Conservation (phyloP, 2,888 invertebrate species). For the Tuberolachnus salignus region DNA sequence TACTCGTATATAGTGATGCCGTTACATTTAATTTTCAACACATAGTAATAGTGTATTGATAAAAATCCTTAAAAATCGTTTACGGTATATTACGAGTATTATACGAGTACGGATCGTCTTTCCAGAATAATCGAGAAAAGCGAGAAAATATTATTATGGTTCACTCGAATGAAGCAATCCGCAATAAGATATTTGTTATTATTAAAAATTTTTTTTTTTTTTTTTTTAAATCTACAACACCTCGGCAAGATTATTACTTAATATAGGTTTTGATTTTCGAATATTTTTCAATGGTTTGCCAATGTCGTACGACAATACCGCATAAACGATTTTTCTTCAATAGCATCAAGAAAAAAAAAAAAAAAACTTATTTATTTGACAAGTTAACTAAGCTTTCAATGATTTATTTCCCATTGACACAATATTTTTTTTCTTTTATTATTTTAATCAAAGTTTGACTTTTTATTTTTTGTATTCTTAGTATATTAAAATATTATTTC, state of each 20-base stretch:
- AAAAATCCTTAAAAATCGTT: no score
- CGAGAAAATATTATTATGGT: background rate
- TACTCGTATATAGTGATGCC: no score
- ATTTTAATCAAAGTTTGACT: background rate
- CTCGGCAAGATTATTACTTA: background rate
- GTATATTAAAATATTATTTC: background rate
- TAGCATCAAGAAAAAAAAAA: background rate
- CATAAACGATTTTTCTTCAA: slow-evolving; percentile 4
- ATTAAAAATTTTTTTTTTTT: no score
- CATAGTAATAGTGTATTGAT: no score
- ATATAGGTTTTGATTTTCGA: background rate
- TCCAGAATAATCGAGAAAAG: no score
- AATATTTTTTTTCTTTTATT: background rate
- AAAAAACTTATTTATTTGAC: slow-evolving; percentile 20
- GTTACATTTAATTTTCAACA: no score
- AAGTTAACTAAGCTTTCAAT: slow-evolving; percentile 1
- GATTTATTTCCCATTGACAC: background rate
- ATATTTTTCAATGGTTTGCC: background rate
- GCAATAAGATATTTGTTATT: no score
- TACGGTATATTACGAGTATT: no score
- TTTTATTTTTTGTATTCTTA: slow-evolving; percentile 8
- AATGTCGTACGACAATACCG: background rate
- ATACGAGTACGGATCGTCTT: no score
- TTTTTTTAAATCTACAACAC: background rate
- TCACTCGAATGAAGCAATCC: no score